Evolutionary conservation across 2,888 invertebrate species (phyloP).

Genomic region (Acleris sparsana): DNA sequence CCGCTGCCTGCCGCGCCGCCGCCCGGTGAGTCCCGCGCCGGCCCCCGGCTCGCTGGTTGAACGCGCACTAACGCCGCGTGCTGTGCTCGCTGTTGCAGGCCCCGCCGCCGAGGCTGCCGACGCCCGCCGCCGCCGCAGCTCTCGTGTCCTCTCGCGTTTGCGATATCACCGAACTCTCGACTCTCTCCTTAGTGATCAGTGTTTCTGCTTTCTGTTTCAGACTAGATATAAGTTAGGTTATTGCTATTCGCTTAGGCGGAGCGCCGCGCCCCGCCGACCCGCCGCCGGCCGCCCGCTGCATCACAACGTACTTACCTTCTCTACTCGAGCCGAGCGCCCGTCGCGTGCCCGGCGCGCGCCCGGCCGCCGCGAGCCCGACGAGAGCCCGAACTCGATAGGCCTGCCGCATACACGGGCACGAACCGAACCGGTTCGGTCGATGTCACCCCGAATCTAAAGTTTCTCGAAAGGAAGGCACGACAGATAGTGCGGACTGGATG

Average conservation of each 20-base stretch:
- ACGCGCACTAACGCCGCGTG: slow-evolving; percentile 40
- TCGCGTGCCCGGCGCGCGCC: slow-evolving; percentile 15
- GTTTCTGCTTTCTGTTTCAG: slow-evolving; percentile 82
- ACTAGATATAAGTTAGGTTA: slow-evolving; percentile 80
- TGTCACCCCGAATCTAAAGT: neutral
- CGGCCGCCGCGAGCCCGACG: neutral
- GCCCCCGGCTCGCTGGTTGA: slow-evolving; percentile 11
- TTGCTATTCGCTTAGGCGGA: slow-evolving; percentile 56
- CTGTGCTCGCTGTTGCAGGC: slow-evolving; percentile 46
- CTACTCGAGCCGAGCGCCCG: slow-evolving; percentile 54
- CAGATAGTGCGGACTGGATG: neutral
- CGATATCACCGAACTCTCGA: slow-evolving; percentile 8
- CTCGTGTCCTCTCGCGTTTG: slow-evolving; percentile 3
- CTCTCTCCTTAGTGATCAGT: slow-evolving; percentile 68
- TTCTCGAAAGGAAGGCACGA: neutral
- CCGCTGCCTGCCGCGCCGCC: slow-evolving; percentile 23
- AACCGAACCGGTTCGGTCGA: neutral
- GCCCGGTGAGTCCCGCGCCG: slow-evolving; percentile 24
- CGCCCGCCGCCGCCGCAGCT: slow-evolving; percentile 25
- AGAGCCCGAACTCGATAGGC: neutral
- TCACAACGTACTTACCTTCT: slow-evolving; percentile 70
- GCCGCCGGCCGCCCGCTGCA: slow-evolving; percentile 53
- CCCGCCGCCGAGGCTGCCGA: slow-evolving; percentile 31
- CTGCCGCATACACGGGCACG: neutral
- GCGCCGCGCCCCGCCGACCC: slow-evolving; percentile 50